Conservation (phyloP, 2,113 vertebrate genomes). For the Mohoua ochrocephala region DNA sequence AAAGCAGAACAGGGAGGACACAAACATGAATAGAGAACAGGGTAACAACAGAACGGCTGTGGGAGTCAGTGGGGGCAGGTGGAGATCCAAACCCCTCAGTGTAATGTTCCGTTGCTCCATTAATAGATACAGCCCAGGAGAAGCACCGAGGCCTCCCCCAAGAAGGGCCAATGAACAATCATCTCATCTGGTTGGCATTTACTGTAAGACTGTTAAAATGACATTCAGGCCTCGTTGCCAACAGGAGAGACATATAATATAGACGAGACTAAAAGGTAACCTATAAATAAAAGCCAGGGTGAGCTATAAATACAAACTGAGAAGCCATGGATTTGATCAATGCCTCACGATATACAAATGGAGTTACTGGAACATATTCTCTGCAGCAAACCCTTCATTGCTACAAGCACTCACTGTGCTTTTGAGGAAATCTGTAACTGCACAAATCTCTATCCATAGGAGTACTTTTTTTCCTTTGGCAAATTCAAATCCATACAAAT, state of each 20-base stretch:
- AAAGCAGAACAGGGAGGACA: not conserved
- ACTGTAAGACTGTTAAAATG: constrained; percentile 13
- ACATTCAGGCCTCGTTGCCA: not conserved
- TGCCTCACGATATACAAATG: not conserved
- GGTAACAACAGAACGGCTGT: not conserved
- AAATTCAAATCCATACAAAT: constrained; percentile 28
- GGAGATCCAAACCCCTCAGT: not conserved
- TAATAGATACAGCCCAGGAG: constrained; percentile 23
- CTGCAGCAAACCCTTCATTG: not conserved
- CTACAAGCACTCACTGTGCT: not conserved
- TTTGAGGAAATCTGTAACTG: not conserved
- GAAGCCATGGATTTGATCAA: constrained; percentile 1
- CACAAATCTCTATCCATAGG: not conserved
- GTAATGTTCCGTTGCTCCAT: not conserved
- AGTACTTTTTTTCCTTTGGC: not conserved
- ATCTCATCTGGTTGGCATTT: constrained; percentile 4
- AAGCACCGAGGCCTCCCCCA: not conserved
- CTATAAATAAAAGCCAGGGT: constrained; percentile 41
- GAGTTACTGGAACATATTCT: not conserved
- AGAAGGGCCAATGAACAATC: not conserved
- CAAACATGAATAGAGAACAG: not conserved
- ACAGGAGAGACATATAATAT: constrained; percentile 27
- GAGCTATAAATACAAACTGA: constrained; percentile 38
- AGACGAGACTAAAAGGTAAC: constrained; percentile 20
- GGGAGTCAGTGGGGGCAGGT: not conserved